Evolutionary conservation across 2,888 invertebrate species (phyloP), one percentile per base, ranked within the genome.

Genomic region (Dasysyrphus tricinctus): DNA sequence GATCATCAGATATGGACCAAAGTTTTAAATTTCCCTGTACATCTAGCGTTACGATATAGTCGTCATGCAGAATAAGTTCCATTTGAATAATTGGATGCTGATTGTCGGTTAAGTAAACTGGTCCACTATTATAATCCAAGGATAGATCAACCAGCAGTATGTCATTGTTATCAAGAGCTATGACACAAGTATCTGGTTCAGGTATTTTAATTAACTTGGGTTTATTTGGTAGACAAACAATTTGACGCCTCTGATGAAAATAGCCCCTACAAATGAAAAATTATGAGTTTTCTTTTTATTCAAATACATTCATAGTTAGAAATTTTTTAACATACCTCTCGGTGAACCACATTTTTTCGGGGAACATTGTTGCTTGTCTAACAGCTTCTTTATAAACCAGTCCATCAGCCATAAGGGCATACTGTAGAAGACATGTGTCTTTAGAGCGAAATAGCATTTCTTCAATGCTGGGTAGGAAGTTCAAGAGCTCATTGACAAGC

Each of bases 181-280:
- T 90, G 6, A 92, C 51, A 70, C 92, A 92, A 29, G 89, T 90
- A 65, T 93, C 91, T 8, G 90, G 88, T 19, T 91, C 89, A 3
- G 91, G 81, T 56, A 92, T 90, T 14, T 89, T 83, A 2, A 91
- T 89, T 24, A 90, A 84, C 42, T 88, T 90, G 9, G 90, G 90
- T 24, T 90, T 80, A 37, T 89, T 77, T 2, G 90, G 90, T 44
- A 93, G 84, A 44, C 90, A 90, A 12, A 92, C 88, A 8, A 93
- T 92, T 79, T 92, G 92, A 1, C 92, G 92, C 24, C 91, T 90
- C 79, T 92, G 91, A 83, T 92, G 92, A 59, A 91, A 91, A 39
- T 90, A 90, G 8, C 92, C 92, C 56, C 92, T 93, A n/a, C 5
- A 19, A 54, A n/a, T 32, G 24, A 24, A 32, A 32, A 32, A 32